Conservation (phyloP, 2,888 invertebrate genomes). For the Melolontha melolontha region DNA sequence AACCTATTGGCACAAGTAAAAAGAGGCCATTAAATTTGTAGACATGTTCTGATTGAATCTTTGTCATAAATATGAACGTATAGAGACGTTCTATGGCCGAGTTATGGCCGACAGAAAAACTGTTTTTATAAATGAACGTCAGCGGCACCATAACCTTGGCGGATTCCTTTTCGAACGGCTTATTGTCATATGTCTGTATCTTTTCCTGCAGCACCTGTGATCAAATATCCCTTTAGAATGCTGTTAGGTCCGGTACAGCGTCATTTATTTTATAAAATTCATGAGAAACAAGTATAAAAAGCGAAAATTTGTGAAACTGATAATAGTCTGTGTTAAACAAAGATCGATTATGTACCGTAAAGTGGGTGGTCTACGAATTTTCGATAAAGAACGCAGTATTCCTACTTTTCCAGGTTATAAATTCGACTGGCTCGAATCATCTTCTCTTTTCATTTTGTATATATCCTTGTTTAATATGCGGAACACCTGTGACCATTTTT, state of each 20-base stretch:
- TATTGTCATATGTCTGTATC: slow-evolving; percentile 39
- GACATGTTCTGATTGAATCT: slow-evolving; percentile 53
- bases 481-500: slow-evolving; percentile 35
- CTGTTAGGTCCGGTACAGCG: slow-evolving; percentile 1
- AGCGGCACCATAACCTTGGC: slow-evolving; percentile 39
- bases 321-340: slow-evolving; percentile 46
- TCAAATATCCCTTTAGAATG: slow-evolving; percentile 25
- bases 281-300: slow-evolving; percentile 3
- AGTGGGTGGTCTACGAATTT: slow-evolving; percentile 49
- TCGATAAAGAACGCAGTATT: slow-evolving; percentile 32
- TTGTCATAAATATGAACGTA: slow-evolving; percentile 55
- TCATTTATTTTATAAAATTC: slow-evolving; percentile 16
- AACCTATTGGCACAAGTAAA: slow-evolving; percentile 23
- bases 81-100: slow-evolving; percentile 53
- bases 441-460: slow-evolving; percentile 22
- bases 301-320: slow-evolving; percentile 36
- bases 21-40: slow-evolving; percentile 43
- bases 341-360: slow-evolving; percentile 40
- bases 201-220: slow-evolving; percentile 28
- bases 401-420: slow-evolving; percentile 29
- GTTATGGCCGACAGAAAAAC: slow-evolving; percentile 48
- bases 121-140: slow-evolving; percentile 40
- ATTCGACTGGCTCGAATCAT: slow-evolving; percentile 4
- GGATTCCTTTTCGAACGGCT: slow-evolving; percentile 39
- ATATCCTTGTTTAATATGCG: slow-evolving; percentile 19